These are phyloP conservation scores for Euclidia mi DNA, from an alignment of 2,888 invertebrate genomes.

Conservation along the genomic window DNA sequence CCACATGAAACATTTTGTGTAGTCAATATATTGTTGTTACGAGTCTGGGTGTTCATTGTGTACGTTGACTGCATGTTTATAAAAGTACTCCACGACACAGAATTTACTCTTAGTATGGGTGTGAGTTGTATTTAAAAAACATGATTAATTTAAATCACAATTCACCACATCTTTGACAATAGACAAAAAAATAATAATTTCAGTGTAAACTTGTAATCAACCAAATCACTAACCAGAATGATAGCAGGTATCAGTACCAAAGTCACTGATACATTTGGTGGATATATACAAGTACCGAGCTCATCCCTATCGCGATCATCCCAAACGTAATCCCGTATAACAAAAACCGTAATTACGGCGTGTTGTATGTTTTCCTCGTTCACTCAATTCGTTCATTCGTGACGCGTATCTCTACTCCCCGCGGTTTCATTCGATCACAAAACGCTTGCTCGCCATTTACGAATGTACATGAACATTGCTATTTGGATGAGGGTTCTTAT, in stretches of 20 bases:
- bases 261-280: neutral
- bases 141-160: no score
- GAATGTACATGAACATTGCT: conserved; percentile 31
- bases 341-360: conserved; percentile 53
- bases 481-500: conserved; percentile 20
- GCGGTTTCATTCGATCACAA: conserved; percentile 53
- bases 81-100: no score
- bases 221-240: neutral
- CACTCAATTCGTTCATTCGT: conserved; percentile 21
- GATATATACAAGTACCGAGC: neutral
- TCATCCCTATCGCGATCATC: conserved; percentile 14
- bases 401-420: conserved; percentile 36
- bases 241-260: neutral
- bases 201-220: no score
- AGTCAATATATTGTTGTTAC: no score
- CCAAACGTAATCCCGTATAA: conserved; percentile 37
- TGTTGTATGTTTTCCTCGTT: conserved; percentile 51
- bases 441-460: conserved; percentile 51
- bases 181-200: no score
- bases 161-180: no score
- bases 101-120: no score
- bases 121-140: no score
- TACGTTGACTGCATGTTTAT: no score
- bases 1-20: no score
- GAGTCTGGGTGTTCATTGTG: no score